Percentiles rank a stretch among this genome's conserved stretches.
Evolutionary conservation across 2,888 invertebrate species (phyloP).

Genomic region (Chloromyia formosa): DNA sequence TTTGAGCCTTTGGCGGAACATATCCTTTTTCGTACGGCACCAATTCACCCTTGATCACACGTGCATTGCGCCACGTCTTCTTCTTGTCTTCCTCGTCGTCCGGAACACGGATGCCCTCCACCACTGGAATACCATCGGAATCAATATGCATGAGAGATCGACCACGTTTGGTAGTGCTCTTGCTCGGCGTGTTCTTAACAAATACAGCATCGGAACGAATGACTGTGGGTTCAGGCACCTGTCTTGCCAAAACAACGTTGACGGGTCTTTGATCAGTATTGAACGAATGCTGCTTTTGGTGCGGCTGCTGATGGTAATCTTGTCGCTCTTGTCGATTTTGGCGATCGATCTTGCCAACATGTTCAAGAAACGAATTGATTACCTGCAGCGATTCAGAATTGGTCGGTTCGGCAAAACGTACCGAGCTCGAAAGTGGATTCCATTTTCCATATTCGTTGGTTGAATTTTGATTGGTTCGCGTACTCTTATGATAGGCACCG

Average conservation of each 20-base stretch:
- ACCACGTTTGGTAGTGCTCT: constrained; percentile 66
- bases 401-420: constrained; percentile 48
- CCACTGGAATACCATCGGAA: constrained; percentile 79
- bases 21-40: constrained; percentile 78
- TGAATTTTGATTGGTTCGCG: constrained; percentile 9
- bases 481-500: constrained; percentile 19
- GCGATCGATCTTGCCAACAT: constrained; percentile 50
- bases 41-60: constrained; percentile 85
- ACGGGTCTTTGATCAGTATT: constrained; percentile 69
- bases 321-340: constrained; percentile 37
- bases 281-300: constrained; percentile 58
- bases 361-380: constrained; percentile 52
- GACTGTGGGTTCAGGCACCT: constrained; percentile 75
- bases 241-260: constrained; percentile 65
- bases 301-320: constrained; percentile 3
- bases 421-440: constrained; percentile 60
- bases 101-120: constrained; percentile 83
- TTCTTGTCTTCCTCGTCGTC: constrained; percentile 82
- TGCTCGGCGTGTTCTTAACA: constrained; percentile 64
- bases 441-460: constrained; percentile 57
- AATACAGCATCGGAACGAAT: constrained; percentile 74
- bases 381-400: constrained; percentile 50
- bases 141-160: constrained; percentile 73
- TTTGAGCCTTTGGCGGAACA: constrained; percentile 69
- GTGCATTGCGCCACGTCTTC: constrained; percentile 87